A percentile compares a stretch with the other conserved stretches of the same genome.
phyloP scores from a whole-genome alignment of 2,888 invertebrate genomes.

The Metallyticus violacea region DNA sequence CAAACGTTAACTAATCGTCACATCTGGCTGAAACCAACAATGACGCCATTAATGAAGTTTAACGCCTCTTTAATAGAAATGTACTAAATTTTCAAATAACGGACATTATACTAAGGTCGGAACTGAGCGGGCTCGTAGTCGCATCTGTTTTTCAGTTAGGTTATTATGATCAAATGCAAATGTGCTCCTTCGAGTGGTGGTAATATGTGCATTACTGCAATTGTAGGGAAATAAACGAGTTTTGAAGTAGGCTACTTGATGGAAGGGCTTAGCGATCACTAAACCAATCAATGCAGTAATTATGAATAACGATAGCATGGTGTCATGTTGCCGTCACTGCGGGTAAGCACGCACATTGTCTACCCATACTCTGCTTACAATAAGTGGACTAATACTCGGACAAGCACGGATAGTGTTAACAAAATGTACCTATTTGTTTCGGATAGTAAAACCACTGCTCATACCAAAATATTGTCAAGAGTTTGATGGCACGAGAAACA shows the following conservation, averaged over 20 bases:
- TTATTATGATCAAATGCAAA: background rate
- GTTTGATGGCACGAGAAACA: background rate
- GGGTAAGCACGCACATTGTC: background rate
- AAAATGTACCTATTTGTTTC: background rate
- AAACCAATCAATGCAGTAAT: constrained; percentile 32
- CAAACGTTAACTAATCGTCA: too few species aligned
- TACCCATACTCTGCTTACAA: background rate
- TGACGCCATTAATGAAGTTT: too few species aligned
- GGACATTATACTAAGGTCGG: too few species aligned
- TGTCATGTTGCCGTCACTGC: constrained; percentile 24
- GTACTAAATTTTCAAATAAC: too few species aligned
- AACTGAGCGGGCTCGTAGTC: too few species aligned
- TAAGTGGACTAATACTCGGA: constrained; percentile 21
- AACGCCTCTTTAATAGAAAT: too few species aligned
- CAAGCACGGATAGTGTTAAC: constrained; percentile 6
- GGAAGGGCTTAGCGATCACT: constrained; percentile 27
- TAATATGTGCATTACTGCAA: background rate
- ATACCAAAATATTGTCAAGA: background rate
- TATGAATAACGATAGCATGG: constrained; percentile 28
- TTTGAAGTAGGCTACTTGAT: constrained; percentile 23
- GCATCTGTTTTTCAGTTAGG: too few species aligned
- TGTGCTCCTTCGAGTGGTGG: background rate
- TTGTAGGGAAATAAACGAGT: constrained; percentile 17
- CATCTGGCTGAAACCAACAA: too few species aligned
- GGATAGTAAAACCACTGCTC: background rate